These are phyloP conservation scores for Pagetopsis macropterus DNA, from an alignment of 2,797 vertebrate genomes.

Conservation along the genomic window DNA sequence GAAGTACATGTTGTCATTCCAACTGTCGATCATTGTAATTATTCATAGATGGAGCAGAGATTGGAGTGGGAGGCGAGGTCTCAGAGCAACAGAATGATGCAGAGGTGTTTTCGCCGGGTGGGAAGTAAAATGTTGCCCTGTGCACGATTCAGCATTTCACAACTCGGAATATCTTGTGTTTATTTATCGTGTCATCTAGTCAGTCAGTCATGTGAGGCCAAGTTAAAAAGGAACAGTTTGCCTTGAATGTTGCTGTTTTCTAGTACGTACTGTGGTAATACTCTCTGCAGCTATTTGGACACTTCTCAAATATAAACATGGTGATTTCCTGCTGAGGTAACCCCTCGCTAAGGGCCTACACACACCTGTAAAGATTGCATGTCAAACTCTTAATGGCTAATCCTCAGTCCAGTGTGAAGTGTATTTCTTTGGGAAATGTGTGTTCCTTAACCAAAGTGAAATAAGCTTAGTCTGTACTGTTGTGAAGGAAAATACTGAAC, in stretches of 20 bases:
- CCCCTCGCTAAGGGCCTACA: not conserved
- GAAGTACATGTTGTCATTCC: slow-evolving; percentile 79
- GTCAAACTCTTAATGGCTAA: slow-evolving; percentile 9
- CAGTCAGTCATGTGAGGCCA: slow-evolving; percentile 18
- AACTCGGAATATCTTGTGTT: slow-evolving; percentile 36
- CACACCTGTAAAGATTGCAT: slow-evolving; percentile 2
- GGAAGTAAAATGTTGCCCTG: slow-evolving; percentile 48
- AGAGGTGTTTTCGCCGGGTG: slow-evolving; percentile 61
- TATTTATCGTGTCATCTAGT: slow-evolving; percentile 17
- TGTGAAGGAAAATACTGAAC: not conserved
- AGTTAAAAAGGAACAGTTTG: not conserved
- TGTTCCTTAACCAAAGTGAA: not conserved
- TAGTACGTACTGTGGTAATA: not conserved
- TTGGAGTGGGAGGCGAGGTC: slow-evolving; percentile 76
- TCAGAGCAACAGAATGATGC: slow-evolving; percentile 66
- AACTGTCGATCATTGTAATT: slow-evolving; percentile 83
- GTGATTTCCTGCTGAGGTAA: not conserved
- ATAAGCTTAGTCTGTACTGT: not conserved
- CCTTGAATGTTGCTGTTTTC: not conserved
- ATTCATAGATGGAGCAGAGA: slow-evolving; percentile 79
- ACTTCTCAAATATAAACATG: not conserved
- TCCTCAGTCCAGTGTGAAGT: not conserved
- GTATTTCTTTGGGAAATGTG: not conserved
- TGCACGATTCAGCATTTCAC: slow-evolving; percentile 67
- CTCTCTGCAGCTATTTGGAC: not conserved